Percentiles rank a stretch among this genome's conserved stretches.
phyloP scores from a whole-genome alignment of 2,888 invertebrate genomes.

The Ochropleura plecta region DNA sequence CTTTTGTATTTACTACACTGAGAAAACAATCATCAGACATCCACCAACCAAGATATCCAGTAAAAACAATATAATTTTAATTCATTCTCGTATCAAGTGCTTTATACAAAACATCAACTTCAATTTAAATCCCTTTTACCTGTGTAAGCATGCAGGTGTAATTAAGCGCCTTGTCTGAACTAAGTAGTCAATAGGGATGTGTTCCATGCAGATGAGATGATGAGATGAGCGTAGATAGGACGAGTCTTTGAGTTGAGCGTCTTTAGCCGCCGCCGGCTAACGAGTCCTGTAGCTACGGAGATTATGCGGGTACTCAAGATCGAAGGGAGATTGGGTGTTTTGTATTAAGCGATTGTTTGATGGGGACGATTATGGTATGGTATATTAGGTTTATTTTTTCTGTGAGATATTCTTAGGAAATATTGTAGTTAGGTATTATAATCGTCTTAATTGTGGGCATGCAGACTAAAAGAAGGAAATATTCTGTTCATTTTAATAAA shows the following conservation, averaged over 20 bases:
- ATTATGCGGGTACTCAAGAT: conserved; percentile 55
- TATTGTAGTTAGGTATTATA: background rate
- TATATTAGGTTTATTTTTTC: background rate
- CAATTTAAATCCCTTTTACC: conserved; percentile 21
- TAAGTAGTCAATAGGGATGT: conserved; percentile 46
- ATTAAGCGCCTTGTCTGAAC: conserved; percentile 36
- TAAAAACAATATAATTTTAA: background rate
- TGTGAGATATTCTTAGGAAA: background rate
- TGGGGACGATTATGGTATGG: background rate
- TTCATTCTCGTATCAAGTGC: background rate
- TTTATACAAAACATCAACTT: background rate
- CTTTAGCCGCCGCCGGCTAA: conserved; percentile 40
- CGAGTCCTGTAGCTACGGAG: conserved; percentile 25
- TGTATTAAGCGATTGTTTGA: conserved; percentile 1
- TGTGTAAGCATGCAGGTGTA: conserved; percentile 35
- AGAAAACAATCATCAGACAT: background rate
- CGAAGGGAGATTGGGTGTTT: conserved; percentile 16
- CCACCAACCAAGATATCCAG: background rate
- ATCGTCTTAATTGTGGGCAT: background rate
- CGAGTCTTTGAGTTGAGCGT: conserved; percentile 57
- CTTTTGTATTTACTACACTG: background rate
- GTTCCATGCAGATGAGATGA: conserved; percentile 57
- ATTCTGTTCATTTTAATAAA: background rate
- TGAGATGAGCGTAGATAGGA: conserved; percentile 42
- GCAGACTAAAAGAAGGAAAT: background rate